Percentiles rank a stretch among this genome's conserved stretches.
These are phyloP conservation scores for Chrysocyon brachyurus DNA, from an alignment of 2,797 vertebrate species.

Conservation along the genomic window DNA sequence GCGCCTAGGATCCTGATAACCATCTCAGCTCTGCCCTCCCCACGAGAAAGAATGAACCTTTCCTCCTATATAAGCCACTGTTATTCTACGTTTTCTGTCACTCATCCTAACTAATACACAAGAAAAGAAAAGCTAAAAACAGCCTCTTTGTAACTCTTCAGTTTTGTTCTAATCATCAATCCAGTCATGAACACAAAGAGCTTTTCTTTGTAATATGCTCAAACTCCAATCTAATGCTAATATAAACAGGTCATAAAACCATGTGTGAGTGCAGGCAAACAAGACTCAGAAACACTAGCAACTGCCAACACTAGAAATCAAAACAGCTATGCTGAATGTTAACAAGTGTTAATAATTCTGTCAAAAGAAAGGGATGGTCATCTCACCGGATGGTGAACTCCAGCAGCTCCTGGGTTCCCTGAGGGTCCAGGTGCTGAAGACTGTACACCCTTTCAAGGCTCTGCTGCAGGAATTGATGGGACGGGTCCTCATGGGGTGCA, in stretches of 20 bases:
- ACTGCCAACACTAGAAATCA: not conserved
- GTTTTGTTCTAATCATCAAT: not conserved
- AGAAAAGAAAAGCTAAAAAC: constrained; percentile 26
- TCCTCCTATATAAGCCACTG: not conserved
- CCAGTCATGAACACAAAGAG: not conserved
- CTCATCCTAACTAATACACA: not conserved
- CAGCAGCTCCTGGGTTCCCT: constrained; percentile 95
- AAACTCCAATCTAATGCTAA: constrained; percentile 44
- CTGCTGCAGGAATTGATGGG: constrained; percentile 96
- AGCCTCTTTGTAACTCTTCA: constrained; percentile 54
- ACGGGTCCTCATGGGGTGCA: constrained; percentile 93
- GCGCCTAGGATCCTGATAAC: not conserved
- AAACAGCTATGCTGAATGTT: not conserved
- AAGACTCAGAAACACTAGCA: constrained; percentile 46
- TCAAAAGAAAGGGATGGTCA: not conserved
- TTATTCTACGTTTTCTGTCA: not conserved
- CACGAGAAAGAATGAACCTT: not conserved
- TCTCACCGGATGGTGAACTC: constrained; percentile 96
- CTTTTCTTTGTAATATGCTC: constrained; percentile 24
- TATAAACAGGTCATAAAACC: constrained; percentile 16
- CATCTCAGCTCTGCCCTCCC: not conserved
- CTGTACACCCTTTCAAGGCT: constrained; percentile 94
- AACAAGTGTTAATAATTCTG: not conserved
- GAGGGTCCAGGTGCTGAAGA: constrained; percentile 95
- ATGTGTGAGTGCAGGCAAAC: not conserved